These are phyloP conservation scores for Oxyruncus cristatus DNA, from an alignment of 2,113 vertebrate species.

Conservation along the genomic window DNA sequence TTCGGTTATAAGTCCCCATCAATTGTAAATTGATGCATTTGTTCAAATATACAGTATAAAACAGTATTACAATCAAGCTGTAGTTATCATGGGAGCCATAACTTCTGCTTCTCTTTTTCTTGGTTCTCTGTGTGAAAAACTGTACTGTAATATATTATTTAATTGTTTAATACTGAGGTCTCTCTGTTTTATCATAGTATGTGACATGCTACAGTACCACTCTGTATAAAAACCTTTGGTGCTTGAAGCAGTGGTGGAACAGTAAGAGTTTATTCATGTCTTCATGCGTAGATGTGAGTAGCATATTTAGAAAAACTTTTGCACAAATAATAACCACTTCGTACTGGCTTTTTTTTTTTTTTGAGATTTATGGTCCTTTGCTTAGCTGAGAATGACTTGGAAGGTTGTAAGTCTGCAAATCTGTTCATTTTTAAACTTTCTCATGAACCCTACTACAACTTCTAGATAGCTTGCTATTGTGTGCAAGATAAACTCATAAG, in stretches of 20 bases:
- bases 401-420: not conserved
- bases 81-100: slow-evolving; percentile 28
- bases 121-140: slow-evolving; percentile 9
- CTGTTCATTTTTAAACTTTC: slow-evolving; percentile 36
- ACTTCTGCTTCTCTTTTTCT: slow-evolving; percentile 42
- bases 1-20: not conserved
- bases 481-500: not conserved
- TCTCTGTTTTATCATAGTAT: slow-evolving; percentile 32
- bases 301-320: not conserved
- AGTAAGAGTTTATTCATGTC: slow-evolving; percentile 19
- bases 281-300: not conserved
- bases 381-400: not conserved
- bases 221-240: slow-evolving; percentile 39
- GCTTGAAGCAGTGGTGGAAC: slow-evolving; percentile 10
- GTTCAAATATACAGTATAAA: not conserved
- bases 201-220: slow-evolving; percentile 27
- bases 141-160: not conserved
- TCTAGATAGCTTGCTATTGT: not conserved
- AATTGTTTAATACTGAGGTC: slow-evolving; percentile 44
- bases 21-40: slow-evolving; percentile 49
- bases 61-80: slow-evolving; percentile 31
- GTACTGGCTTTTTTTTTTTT: not conserved
- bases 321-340: not conserved
- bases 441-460: not conserved
- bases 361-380: not conserved